A percentile compares a stretch with the other conserved stretches of the same genome.
phyloP scores from a whole-genome alignment of 2,888 invertebrate species.

The Acanthosepion esculentum region DNA sequence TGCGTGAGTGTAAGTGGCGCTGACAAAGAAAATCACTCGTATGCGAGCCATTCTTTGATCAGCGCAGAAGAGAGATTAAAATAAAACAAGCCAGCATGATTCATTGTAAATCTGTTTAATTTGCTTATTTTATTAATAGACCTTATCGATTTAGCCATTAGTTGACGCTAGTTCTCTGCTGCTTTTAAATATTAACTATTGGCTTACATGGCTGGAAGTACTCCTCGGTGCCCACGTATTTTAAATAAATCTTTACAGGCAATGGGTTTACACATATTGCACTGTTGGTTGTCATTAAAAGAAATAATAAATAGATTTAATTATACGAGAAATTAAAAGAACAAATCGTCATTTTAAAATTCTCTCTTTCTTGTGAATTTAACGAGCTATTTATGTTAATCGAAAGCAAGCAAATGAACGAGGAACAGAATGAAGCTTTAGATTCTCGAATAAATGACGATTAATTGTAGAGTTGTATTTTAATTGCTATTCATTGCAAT shows the following conservation, averaged over 20 bases:
- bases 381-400: no score
- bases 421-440: no score
- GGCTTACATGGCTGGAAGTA: not conserved
- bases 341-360: not conserved
- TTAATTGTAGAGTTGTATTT: no score
- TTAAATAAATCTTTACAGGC: not conserved
- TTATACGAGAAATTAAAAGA: no score
- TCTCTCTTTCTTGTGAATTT: no score
- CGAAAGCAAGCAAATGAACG: no score
- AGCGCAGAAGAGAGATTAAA: not conserved
- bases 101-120: not conserved
- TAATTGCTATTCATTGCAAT: no score
- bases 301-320: no score
- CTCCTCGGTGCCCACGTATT: not conserved
- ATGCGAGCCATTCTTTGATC: no score
- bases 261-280: not conserved
- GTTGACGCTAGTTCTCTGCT: not conserved
- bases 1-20: no score
- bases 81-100: not conserved
- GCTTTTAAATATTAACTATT: not conserved
- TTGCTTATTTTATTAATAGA: conserved; percentile 1
- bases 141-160: not conserved
- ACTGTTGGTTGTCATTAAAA: not conserved
- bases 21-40: no score
- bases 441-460: no score